Conservation (phyloP, 2,888 invertebrate species). For the Pristionchus arcanus region DNA sequence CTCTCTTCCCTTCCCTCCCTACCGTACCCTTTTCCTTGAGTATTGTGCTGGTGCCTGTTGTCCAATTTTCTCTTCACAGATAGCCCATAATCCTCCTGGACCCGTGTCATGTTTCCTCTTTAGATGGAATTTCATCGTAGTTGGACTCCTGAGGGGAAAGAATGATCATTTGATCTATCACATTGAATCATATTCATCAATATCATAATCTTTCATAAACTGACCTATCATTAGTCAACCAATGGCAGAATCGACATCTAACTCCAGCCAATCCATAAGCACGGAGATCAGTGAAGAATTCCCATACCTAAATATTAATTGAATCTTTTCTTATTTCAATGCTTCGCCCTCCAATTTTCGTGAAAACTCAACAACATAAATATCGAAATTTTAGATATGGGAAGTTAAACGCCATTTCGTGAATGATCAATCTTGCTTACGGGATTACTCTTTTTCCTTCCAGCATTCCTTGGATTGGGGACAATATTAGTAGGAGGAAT, state of each 20-base stretch:
- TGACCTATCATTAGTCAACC: conserved; percentile 69
- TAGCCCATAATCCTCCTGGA: conserved; percentile 70
- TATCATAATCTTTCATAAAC: not conserved
- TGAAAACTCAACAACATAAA: too few relatives aligned
- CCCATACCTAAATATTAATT: conserved; percentile 66
- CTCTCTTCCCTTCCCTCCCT: not conserved
- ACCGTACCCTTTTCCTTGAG: conserved; percentile 58
- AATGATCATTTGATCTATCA: not conserved
- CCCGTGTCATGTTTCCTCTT: conserved; percentile 72
- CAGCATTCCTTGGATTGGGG: conserved; percentile 71
- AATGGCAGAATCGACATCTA: conserved; percentile 70
- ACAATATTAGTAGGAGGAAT: conserved; percentile 70
- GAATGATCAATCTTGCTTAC: conserved; percentile 53
- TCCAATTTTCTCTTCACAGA: conserved; percentile 72
- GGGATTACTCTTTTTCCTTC: conserved; percentile 71
- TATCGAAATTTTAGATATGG: too few relatives aligned
- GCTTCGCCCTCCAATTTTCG: too few relatives aligned
- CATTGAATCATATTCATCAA: not conserved
- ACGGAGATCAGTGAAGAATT: conserved; percentile 72
- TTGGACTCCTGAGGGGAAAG: conserved; percentile 63
- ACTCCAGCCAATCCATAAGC: conserved; percentile 70
- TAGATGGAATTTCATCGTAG: conserved; percentile 73
- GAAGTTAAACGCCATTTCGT: not conserved
- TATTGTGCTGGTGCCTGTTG: conserved; percentile 70
- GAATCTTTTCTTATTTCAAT: not conserved